A percentile compares a stretch with the other conserved stretches of the same genome.
phyloP scores from a whole-genome alignment of 2,797 vertebrate species.

The Neoniphon sammara region DNA sequence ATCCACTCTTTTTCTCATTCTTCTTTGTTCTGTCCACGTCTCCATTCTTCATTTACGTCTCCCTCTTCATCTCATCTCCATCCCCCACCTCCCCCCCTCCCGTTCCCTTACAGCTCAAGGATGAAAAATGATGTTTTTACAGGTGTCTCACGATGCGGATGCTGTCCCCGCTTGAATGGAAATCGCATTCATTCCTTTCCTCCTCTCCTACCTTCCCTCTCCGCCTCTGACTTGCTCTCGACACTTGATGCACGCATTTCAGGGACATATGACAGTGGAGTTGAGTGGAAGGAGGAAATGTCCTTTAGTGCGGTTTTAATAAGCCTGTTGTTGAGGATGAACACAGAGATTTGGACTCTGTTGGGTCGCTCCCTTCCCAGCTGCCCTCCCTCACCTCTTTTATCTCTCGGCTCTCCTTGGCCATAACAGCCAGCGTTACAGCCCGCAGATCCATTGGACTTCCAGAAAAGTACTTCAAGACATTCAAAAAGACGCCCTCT shows the following conservation, averaged over 20 bases:
- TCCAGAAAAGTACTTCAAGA: neutral
- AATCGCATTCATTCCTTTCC: conserved; percentile 75
- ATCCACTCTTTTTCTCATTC: neutral
- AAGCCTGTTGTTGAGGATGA: conserved; percentile 15
- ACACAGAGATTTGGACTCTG: conserved; percentile 12
- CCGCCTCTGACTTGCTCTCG: conserved; percentile 52
- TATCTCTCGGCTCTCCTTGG: neutral
- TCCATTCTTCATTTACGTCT: conserved; percentile 53
- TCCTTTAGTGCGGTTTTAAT: conserved; percentile 34
- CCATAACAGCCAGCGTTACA: neutral
- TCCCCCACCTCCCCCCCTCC: conserved; percentile 31
- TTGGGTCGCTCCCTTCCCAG: neutral
- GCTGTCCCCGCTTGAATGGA: conserved; percentile 71
- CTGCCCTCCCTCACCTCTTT: neutral
- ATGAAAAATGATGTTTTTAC: conserved; percentile 84
- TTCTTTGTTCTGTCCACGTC: conserved; percentile 34
- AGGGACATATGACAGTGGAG: conserved; percentile 41
- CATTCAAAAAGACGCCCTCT: neutral
- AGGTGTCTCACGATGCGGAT: conserved; percentile 79
- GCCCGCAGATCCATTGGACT: neutral
- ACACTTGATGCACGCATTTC: conserved; percentile 39
- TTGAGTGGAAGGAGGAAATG: conserved; percentile 12
- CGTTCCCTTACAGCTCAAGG: conserved; percentile 56
- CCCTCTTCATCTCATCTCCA: conserved; percentile 39
- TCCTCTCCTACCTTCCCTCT: conserved; percentile 46